Evolutionary conservation across 2,113 vertebrate genomes (phyloP).

Genomic region (Rhinogobius similis): DNA sequence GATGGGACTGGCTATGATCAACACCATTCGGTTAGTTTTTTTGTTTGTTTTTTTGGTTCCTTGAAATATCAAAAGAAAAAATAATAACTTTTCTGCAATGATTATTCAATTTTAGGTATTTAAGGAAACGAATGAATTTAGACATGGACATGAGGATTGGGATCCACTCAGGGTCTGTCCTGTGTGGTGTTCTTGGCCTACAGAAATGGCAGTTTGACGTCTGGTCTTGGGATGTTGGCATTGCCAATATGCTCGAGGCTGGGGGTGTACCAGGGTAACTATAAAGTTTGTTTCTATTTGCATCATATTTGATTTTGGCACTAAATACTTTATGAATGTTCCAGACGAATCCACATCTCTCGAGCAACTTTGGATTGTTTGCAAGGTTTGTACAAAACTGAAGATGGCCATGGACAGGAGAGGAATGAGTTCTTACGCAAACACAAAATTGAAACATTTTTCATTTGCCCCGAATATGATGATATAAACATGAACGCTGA

Average conservation of each 20-base stretch:
- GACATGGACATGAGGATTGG: slow-evolving; percentile 80
- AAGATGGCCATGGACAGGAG: slow-evolving; percentile 72
- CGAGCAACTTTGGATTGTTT: slow-evolving; percentile 76
- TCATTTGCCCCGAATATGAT: slow-evolving; percentile 68
- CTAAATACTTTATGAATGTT: background rate
- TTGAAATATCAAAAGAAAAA: background rate
- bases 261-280: slow-evolving; percentile 78
- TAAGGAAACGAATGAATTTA: slow-evolving; percentile 66
- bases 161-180: slow-evolving; percentile 79
- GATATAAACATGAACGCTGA: slow-evolving; percentile 1
- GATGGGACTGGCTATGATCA: slow-evolving; percentile 97
- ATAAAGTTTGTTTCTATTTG: background rate
- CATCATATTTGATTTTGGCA: background rate
- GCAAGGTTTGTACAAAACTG: slow-evolving; percentile 71
- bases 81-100: background rate
- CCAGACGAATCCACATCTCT: slow-evolving; percentile 79
- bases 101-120: slow-evolving; percentile 40
- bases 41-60: background rate
- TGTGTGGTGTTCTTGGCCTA: slow-evolving; percentile 79
- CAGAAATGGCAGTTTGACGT: slow-evolving; percentile 84
- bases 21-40: slow-evolving; percentile 85
- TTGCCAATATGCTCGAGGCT: slow-evolving; percentile 79
- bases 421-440: slow-evolving; percentile 73
- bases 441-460: slow-evolving; percentile 80
- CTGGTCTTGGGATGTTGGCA: slow-evolving; percentile 79